These are phyloP conservation scores for Geotrupes spiniger DNA, from an alignment of 2,888 invertebrate species.

Conservation along the genomic window DNA sequence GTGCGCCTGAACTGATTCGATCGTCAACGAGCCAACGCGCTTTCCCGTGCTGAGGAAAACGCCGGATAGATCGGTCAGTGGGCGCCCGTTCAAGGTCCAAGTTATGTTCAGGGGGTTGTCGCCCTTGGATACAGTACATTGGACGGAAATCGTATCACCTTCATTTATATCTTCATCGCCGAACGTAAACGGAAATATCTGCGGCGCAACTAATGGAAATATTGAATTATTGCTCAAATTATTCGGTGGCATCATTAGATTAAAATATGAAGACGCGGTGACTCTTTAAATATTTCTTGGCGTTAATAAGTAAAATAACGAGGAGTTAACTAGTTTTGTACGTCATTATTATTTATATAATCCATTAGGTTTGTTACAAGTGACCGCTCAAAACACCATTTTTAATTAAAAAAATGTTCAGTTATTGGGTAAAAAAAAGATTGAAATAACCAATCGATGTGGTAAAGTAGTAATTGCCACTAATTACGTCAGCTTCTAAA, in stretches of 20 bases:
- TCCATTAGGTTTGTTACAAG: no score
- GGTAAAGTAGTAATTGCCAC: no score
- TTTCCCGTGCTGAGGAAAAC: conserved; percentile 60
- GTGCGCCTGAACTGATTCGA: conserved; percentile 68
- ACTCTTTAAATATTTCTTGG: not conserved
- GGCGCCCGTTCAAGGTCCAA: conserved; percentile 65
- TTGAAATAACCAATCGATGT: no score
- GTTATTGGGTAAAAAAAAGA: no score
- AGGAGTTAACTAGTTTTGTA: not conserved
- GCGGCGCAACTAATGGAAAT: conserved; percentile 59
- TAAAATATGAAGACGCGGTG: not conserved
- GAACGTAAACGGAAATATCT: conserved; percentile 66
- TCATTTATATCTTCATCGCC: conserved; percentile 71
- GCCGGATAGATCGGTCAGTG: conserved; percentile 55
- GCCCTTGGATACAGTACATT: conserved; percentile 72
- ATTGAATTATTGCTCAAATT: not conserved
- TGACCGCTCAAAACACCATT: no score
- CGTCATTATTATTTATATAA: no score
- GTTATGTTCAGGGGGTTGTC: conserved; percentile 72
- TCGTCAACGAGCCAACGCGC: conserved; percentile 65
- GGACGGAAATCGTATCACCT: conserved; percentile 70
- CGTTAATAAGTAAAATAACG: not conserved
- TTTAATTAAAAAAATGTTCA: no score
- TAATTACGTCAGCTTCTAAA: no score
- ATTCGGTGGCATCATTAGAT: not conserved